Evolutionary conservation across 2,797 vertebrate genomes (phyloP).

Genomic region (Bucorvus abyssinicus): DNA sequence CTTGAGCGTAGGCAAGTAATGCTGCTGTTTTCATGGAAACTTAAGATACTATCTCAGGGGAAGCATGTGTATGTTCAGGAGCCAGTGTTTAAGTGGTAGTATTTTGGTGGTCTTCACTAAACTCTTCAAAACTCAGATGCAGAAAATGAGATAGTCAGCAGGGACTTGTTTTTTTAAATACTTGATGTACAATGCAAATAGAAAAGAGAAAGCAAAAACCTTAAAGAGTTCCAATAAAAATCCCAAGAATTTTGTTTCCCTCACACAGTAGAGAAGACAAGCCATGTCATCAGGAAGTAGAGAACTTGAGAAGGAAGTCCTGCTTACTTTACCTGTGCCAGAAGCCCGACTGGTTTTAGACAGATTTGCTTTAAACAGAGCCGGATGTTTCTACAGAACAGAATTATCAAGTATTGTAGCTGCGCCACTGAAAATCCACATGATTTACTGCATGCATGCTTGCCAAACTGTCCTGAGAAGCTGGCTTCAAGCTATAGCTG

Average conservation of each 20-base stretch:
- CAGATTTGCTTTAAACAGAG: background rate
- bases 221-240: background rate
- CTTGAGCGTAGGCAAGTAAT: background rate
- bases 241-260: background rate
- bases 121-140: background rate
- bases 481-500: slow-evolving; percentile 4
- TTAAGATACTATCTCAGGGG: background rate
- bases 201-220: background rate
- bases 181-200: background rate
- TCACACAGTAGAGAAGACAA: background rate
- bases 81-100: background rate
- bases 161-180: background rate
- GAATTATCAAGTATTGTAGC: background rate
- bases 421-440: background rate
- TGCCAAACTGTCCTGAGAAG: slow-evolving; percentile 34
- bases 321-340: slow-evolving; percentile 15
- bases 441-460: background rate
- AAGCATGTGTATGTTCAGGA: background rate
- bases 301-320: background rate
- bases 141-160: background rate
- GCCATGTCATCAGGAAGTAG: background rate
- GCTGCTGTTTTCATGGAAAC: background rate
- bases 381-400: slow-evolving; percentile 17
- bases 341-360: background rate
- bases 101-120: slow-evolving; percentile 17